A percentile compares a stretch with the other conserved stretches of the same genome.
These are phyloP conservation scores for Bombus breviceps DNA, from an alignment of 1,140 invertebrate genomes.

Conservation along the genomic window DNA sequence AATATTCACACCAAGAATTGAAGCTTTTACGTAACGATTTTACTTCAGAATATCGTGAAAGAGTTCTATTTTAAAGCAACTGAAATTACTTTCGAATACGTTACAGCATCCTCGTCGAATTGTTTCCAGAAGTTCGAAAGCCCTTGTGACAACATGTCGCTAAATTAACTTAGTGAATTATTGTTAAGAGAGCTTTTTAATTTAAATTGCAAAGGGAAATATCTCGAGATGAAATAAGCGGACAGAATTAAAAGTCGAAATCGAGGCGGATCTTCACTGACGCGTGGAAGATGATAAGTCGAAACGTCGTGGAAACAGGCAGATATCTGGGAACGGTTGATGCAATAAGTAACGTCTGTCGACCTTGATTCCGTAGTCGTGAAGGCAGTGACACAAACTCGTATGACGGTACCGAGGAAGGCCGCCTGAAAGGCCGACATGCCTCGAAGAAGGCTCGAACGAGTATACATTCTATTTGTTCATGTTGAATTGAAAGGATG, in stretches of 20 bases:
- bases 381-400: neutral
- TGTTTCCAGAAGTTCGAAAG: neutral
- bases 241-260: neutral
- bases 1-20: neutral
- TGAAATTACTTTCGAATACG: neutral
- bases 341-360: neutral
- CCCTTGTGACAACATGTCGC: neutral
- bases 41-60: neutral
- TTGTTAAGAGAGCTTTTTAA: neutral
- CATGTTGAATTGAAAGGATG: constrained; percentile 47
- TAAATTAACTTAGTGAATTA: neutral
- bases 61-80: neutral
- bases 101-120: neutral
- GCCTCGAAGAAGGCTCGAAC: neutral
- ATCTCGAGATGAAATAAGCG: neutral
- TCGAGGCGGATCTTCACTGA: neutral
- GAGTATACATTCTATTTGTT: constrained; percentile 42
- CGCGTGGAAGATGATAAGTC: neutral
- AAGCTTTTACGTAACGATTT: neutral
- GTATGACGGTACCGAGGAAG: constrained; percentile 1
- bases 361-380: constrained; percentile 9
- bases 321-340: too few species aligned
- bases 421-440: constrained; percentile 28
- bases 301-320: neutral
- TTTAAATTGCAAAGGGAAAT: neutral